phyloP scores from a whole-genome alignment of 2,797 vertebrate species.

The Epinephelus awoara region DNA sequence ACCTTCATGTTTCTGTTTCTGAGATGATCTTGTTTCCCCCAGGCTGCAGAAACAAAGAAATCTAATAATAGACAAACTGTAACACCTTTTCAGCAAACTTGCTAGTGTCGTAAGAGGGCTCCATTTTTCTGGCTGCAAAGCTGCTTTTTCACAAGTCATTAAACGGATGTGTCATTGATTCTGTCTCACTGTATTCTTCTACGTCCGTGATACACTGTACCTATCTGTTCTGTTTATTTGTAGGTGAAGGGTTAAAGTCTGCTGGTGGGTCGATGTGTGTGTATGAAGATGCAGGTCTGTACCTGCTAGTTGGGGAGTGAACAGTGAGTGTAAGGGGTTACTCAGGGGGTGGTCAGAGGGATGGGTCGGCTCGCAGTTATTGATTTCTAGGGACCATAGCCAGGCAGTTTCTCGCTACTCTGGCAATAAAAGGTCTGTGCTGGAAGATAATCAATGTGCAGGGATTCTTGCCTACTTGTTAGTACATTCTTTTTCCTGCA shows the following conservation, averaged over 20 bases:
- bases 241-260: background rate
- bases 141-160: background rate
- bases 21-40: too few relatives aligned
- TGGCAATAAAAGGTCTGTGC: constrained; percentile 60
- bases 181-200: background rate
- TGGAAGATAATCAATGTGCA: constrained; percentile 68
- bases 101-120: background rate
- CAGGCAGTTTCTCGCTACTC: constrained; percentile 58
- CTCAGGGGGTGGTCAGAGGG: constrained; percentile 15
- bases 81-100: background rate
- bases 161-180: background rate
- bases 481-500: constrained; percentile 56
- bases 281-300: constrained; percentile 7
- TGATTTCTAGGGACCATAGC: constrained; percentile 69
- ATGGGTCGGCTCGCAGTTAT: constrained; percentile 39
- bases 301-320: constrained; percentile 14
- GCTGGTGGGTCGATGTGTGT: background rate
- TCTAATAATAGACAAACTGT: too few relatives aligned
- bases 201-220: background rate
- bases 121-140: background rate
- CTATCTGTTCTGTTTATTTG: constrained; percentile 7
- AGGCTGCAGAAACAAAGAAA: too few relatives aligned
- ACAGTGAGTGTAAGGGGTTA: constrained; percentile 6
- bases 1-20: too few relatives aligned
- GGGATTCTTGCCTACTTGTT: constrained; percentile 58